Base-by-base conservation (phyloP, 2,797 vertebrate genomes). In the Parotocinclus haroldoi region DNA sequence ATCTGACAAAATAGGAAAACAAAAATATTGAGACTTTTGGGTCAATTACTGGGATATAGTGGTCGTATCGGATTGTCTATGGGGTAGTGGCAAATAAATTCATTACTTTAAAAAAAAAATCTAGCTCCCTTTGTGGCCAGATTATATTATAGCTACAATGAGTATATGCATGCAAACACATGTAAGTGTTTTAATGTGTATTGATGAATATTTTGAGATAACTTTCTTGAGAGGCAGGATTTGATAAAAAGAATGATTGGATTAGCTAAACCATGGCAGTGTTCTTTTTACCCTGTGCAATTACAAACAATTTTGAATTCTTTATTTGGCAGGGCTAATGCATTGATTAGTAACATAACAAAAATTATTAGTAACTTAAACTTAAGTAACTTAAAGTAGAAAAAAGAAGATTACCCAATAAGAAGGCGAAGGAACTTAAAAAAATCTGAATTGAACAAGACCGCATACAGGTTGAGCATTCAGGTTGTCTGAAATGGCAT, bases 191-290 rank as follows among this genome's bases (percentile, higher is more conserved):
- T 42, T 9, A 42, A 9, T 42, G 40, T 16, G 4, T 37, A 14
- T 37, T 37, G 7, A 53, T 53, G 10, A 19, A 53, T 1, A 40
- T 16, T 58, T 11, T 38, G 37, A 53, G 11, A 63, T 17, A 63
- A 54, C 13, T 11, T 49, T 12, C 9, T 42, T 37, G 3, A 19
- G 55, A 66, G 27, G 63, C 37, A 50, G 16, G 1, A 62, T 59
- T 72, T 72, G 69, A 51, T 72, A 37, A 60, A 45, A 36, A 39
- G 50, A 61, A 49, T 42, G 16, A 68, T 44, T 64, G 42, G 38
- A n/a, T 68, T 18, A 49, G 40, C 18, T 51, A 52, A 63, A 65
- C 57, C n/a, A 44, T 69, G 66, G 68, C 68, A 69, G 59, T 69
- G 51, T 66, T 53, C 49, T 27, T 71, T 49, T 19, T 27, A 50